These are phyloP conservation scores for Micromesistius poutassou DNA, from an alignment of 2,797 vertebrate species.

Conservation along the genomic window DNA sequence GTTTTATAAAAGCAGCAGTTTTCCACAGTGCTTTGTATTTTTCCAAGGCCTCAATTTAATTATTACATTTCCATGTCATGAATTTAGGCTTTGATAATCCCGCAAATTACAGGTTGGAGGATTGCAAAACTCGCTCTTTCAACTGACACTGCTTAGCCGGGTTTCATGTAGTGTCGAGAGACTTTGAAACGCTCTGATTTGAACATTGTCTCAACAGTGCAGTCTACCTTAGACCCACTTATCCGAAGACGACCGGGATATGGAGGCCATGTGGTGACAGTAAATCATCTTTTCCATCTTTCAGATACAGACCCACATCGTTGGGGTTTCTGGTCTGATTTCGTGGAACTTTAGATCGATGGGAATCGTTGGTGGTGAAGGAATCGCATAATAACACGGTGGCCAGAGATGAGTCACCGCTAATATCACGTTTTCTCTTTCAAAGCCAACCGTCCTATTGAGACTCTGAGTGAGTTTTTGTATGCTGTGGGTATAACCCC, in stretches of 20 bases:
- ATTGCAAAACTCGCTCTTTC: conserved; percentile 21
- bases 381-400: conserved; percentile 73
- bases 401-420: conserved; percentile 71
- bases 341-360: conserved; percentile 73
- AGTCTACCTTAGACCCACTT: conserved; percentile 15
- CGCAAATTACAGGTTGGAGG: conserved; percentile 30
- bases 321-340: conserved; percentile 63
- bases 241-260: conserved; percentile 27
- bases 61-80: conserved; percentile 23
- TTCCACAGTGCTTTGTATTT: conserved; percentile 37
- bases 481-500: conserved; percentile 51
- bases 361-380: conserved; percentile 67
- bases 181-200: conserved; percentile 31
- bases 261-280: conserved; percentile 37
- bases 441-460: conserved; percentile 56
- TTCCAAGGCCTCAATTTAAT: conserved; percentile 17
- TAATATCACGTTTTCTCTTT: conserved; percentile 76
- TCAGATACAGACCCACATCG: conserved; percentile 47
- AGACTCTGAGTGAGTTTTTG: conserved; percentile 52
- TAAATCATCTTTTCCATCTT: conserved; percentile 52
- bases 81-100: conserved; percentile 23
- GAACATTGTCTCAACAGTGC: conserved; percentile 10
- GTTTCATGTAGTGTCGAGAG: conserved; percentile 26
- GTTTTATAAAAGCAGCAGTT: conserved; percentile 27
- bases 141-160: not conserved